phyloP scores from a whole-genome alignment of 2,113 vertebrate genomes.

The Typhlomys cinereus region DNA sequence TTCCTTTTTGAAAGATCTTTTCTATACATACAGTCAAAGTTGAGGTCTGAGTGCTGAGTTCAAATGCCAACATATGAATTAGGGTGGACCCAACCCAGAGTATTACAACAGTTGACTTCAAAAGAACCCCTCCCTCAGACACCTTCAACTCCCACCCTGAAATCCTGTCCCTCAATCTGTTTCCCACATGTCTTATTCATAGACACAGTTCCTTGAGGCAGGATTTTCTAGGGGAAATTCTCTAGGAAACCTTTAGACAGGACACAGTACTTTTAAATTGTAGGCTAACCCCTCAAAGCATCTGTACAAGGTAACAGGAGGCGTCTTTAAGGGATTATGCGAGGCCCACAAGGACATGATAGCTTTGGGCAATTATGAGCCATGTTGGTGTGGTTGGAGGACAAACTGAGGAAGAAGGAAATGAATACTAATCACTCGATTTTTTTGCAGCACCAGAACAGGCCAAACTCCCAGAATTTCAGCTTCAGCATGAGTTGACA shows the following conservation, averaged over 20 bases:
- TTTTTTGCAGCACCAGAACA: not conserved
- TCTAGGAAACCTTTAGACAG: not conserved
- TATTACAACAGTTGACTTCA: not conserved
- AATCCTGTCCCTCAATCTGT: not conserved
- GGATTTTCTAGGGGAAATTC: not conserved
- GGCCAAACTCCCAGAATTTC: not conserved
- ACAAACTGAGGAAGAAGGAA: not conserved
- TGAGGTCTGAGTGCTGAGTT: not conserved
- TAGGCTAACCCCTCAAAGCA: not conserved
- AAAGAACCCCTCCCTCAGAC: not conserved
- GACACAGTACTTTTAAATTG: not conserved
- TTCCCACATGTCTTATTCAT: not conserved
- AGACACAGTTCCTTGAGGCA: not conserved
- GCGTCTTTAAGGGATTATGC: too few species aligned
- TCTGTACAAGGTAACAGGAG: too few species aligned
- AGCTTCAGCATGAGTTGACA: not conserved
- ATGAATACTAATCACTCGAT: not conserved
- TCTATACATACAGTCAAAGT: not conserved
- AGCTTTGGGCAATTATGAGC: not conserved
- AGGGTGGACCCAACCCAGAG: not conserved
- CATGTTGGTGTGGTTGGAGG: not conserved
- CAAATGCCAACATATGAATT: not conserved
- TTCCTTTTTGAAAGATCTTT: not conserved
- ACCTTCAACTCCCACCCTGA: not conserved
- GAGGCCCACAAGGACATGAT: not conserved